Evolutionary conservation across 2,797 vertebrate genomes (phyloP).

Genomic region (Brachyrhaphis roseni): DNA sequence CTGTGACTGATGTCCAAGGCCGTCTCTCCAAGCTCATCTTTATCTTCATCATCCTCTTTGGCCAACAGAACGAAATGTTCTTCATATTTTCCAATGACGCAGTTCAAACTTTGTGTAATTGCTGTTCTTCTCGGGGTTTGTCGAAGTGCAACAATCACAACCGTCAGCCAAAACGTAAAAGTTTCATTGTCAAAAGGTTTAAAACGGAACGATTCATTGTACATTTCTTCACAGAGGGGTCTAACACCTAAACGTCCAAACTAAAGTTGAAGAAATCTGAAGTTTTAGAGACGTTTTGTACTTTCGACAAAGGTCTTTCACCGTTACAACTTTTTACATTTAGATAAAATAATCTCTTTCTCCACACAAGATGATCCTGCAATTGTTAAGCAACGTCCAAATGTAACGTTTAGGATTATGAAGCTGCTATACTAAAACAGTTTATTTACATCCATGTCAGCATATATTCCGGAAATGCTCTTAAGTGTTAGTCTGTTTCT

Average conservation of each 20-base stretch:
- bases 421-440: background rate
- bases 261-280: background rate
- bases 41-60: conserved; percentile 22
- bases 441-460: background rate
- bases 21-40: conserved; percentile 22
- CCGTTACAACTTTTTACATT: background rate
- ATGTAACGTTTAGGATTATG: background rate
- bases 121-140: background rate
- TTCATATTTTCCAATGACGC: conserved; percentile 16
- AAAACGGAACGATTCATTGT: background rate
- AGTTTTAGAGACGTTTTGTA: background rate
- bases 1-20: conserved; percentile 36
- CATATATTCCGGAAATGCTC: background rate
- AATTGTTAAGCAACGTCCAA: background rate
- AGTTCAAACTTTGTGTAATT: conserved; percentile 24
- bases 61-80: conserved; percentile 29
- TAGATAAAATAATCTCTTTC: background rate
- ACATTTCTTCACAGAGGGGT: background rate
- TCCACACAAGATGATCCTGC: background rate
- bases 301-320: background rate
- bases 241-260: background rate
- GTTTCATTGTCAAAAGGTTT: background rate
- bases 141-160: background rate
- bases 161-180: background rate
- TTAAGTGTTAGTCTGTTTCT: background rate